Percentiles rank a stretch among this genome's conserved stretches.
phyloP scores from a whole-genome alignment of 2,797 vertebrate species.

The Mionectes olivaceus region DNA sequence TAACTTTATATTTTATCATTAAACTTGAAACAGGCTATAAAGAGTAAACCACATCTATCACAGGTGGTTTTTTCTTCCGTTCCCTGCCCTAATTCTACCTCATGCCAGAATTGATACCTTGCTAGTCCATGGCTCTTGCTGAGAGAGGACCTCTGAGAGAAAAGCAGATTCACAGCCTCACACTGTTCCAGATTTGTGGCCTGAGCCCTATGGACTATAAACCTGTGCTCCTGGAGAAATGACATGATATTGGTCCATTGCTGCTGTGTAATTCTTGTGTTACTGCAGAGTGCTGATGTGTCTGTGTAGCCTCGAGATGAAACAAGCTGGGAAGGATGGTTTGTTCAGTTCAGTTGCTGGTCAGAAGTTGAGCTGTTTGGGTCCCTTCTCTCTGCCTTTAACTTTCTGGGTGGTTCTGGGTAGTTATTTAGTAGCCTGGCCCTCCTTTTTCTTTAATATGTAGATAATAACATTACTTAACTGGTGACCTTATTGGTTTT shows the following conservation, averaged over 20 bases:
- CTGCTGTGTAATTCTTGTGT: neutral
- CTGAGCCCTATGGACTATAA: neutral
- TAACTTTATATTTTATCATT: constrained; percentile 13
- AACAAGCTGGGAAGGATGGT: neutral
- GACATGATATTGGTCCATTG: neutral
- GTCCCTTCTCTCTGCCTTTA: neutral
- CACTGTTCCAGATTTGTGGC: neutral
- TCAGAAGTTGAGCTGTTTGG: neutral
- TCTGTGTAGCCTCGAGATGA: neutral
- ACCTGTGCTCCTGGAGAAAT: neutral
- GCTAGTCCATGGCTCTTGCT: neutral
- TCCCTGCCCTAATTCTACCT: neutral
- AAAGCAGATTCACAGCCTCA: neutral
- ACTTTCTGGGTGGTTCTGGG: neutral
- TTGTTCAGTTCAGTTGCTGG: neutral
- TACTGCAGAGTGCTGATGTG: neutral
- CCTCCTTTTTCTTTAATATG: neutral
- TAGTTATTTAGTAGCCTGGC: neutral
- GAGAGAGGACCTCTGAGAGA: neutral
- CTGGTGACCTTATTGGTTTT: neutral
- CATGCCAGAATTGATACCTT: neutral
- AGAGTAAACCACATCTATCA: neutral
- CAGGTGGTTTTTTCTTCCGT: constrained; percentile 1
- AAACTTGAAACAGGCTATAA: neutral
- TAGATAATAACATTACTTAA: neutral